Evolutionary conservation across 1,140 invertebrate genomes (phyloP).

Genomic region (Thaumatotibia leucotreta): DNA sequence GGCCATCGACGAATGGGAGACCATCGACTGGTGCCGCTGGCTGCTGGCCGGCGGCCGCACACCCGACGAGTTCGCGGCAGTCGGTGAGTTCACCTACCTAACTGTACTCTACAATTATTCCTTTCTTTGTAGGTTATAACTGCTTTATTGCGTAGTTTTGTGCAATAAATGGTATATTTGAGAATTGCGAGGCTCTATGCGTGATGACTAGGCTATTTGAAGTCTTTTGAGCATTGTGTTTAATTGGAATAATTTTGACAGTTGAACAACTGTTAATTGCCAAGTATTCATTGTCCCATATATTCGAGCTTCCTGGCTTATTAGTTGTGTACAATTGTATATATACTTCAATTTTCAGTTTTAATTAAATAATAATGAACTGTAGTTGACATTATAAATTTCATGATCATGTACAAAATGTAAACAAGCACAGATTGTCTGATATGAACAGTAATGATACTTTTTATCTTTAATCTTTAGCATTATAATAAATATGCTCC

Average conservation of each 20-base stretch:
- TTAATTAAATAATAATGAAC: neutral
- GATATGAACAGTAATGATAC: neutral
- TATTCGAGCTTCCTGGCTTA: neutral
- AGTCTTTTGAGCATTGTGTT: neutral
- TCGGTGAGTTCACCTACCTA: conserved; percentile 80
- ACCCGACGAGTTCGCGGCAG: conserved; percentile 92
- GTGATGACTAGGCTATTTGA: neutral
- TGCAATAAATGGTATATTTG: neutral
- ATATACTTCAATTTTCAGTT: no score
- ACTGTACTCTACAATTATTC: conserved; percentile 49
- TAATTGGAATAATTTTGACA: neutral
- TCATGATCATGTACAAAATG: neutral
- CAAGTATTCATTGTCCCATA: neutral
- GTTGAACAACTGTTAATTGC: neutral
- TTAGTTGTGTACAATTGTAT: neutral
- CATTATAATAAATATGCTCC: neutral
- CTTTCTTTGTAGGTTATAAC: conserved; percentile 62
- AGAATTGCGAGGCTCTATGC: neutral
- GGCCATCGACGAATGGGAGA: conserved; percentile 91
- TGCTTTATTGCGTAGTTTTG: conserved; percentile 3
- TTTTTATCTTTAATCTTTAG: neutral
- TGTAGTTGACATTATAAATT: neutral
- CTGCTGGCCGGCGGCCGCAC: conserved; percentile 93
- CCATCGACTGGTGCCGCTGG: conserved; percentile 95
- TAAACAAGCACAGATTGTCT: neutral